Percentiles rank a stretch among this genome's conserved stretches.
phyloP scores from a whole-genome alignment of 2,113 vertebrate species.

The Malurus elegans region DNA sequence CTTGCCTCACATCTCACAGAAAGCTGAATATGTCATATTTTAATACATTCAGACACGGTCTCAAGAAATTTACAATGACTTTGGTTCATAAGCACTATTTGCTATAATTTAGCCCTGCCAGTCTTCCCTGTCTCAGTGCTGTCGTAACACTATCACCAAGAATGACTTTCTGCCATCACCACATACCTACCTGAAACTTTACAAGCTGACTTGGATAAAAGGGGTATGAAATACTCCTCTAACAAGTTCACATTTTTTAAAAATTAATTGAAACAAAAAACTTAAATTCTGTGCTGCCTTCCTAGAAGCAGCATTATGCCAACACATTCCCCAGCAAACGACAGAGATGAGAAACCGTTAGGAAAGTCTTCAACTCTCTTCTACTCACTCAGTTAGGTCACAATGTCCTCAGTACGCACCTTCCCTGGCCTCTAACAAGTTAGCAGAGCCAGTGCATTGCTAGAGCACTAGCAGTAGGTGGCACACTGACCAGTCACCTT shows the following conservation, averaged over 20 bases:
- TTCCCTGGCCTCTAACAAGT: fast-evolving
- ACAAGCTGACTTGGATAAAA: not conserved
- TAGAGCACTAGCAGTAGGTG: not conserved
- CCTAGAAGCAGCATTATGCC: not conserved
- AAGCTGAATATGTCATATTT: not conserved
- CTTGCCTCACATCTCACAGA: not conserved
- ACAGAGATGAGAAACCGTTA: not conserved
- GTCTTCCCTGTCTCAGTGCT: not conserved
- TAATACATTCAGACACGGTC: fast-evolving
- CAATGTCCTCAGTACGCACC: not conserved
- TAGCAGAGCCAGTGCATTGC: not conserved
- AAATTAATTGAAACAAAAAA: not conserved
- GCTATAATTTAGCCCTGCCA: not conserved
- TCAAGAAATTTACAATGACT: not conserved
- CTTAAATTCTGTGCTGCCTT: not conserved
- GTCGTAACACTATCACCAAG: fast-evolving
- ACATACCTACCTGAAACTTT: not conserved
- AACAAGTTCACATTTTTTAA: not conserved
- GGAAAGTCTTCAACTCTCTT: not conserved
- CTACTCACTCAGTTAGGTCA: not conserved
- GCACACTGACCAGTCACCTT: not conserved
- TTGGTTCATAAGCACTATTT: not conserved
- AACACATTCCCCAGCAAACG: not conserved
- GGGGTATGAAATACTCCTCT: not conserved
- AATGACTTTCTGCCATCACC: not conserved